These are phyloP conservation scores for Apodemia duryi DNA, from an alignment of 2,888 invertebrate species.

Conservation along the genomic window DNA sequence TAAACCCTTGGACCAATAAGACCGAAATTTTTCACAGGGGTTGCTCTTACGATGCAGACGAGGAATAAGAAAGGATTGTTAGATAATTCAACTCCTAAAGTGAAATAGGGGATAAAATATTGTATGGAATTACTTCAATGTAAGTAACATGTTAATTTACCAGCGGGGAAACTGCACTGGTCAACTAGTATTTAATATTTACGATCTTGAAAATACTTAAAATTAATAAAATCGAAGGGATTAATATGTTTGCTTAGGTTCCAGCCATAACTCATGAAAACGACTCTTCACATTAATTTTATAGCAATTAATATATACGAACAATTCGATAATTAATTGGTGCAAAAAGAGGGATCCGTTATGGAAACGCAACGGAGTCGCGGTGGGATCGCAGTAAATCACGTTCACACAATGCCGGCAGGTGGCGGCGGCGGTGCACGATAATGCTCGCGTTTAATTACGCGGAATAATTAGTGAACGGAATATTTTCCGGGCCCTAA, in stretches of 20 bases:
- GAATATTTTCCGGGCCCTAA: constrained; percentile 79
- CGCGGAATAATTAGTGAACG: constrained; percentile 80
- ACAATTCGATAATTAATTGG: constrained; percentile 76
- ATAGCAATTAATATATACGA: constrained; percentile 73
- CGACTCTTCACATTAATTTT: constrained; percentile 64
- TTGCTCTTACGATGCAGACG: too few species aligned
- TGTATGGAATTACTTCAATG: too few species aligned
- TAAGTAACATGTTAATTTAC: too few species aligned
- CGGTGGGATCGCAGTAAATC: constrained; percentile 75
- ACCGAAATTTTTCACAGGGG: too few species aligned
- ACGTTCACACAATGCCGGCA: constrained; percentile 74
- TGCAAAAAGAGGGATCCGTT: constrained; percentile 71
- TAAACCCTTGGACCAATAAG: too few species aligned
- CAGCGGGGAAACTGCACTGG: too few species aligned
- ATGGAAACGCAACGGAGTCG: constrained; percentile 66
- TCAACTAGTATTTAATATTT: background rate
- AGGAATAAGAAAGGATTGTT: too few species aligned
- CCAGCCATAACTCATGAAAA: constrained; percentile 39
- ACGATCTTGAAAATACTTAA: background rate
- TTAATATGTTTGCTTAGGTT: constrained; percentile 26
- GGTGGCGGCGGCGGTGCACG: constrained; percentile 75
- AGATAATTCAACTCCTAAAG: too few species aligned
- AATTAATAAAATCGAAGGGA: background rate
- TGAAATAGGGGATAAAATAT: too few species aligned
- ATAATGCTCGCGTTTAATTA: constrained; percentile 78